A percentile compares a stretch with the other conserved stretches of the same genome.
These are phyloP conservation scores for Athalia cordata DNA, from an alignment of 2,888 invertebrate species.

Conservation along the genomic window DNA sequence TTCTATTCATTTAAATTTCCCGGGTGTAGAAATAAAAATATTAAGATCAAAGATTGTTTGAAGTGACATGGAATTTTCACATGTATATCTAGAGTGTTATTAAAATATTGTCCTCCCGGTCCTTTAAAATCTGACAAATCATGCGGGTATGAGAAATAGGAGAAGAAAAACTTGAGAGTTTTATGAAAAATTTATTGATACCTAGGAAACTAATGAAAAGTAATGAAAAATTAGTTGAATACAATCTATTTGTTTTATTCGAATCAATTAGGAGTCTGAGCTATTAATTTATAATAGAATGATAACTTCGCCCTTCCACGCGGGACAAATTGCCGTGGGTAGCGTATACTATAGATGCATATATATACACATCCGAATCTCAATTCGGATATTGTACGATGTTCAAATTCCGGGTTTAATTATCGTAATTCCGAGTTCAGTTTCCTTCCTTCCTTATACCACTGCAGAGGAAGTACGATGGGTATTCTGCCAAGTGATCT, in stretches of 20 bases:
- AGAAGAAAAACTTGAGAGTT: no score
- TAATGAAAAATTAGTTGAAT: not conserved
- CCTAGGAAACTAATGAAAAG: not conserved
- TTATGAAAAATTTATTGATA: not conserved
- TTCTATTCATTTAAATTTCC: no score
- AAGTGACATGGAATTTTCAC: no score
- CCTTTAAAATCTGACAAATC: no score
- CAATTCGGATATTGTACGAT: slow-evolving; percentile 8
- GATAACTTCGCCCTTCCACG: not conserved
- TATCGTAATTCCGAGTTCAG: slow-evolving; percentile 15
- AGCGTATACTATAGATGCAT: not conserved
- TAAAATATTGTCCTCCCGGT: no score
- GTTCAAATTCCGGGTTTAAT: slow-evolving; percentile 28
- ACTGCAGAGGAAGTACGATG: no score
- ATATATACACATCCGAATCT: not conserved
- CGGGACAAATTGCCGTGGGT: slow-evolving; percentile 8
- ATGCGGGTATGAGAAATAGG: no score
- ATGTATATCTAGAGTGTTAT: no score
- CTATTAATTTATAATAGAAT: slow-evolving; percentile 11
- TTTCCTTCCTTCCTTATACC: not conserved
- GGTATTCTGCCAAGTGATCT: no score
- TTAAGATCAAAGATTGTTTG: no score
- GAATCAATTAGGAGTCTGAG: not conserved
- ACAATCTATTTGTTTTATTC: slow-evolving; percentile 8
- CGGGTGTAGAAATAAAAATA: no score